phyloP scores from a whole-genome alignment of 1,140 invertebrate genomes.

The Chironomus striatipennis region DNA sequence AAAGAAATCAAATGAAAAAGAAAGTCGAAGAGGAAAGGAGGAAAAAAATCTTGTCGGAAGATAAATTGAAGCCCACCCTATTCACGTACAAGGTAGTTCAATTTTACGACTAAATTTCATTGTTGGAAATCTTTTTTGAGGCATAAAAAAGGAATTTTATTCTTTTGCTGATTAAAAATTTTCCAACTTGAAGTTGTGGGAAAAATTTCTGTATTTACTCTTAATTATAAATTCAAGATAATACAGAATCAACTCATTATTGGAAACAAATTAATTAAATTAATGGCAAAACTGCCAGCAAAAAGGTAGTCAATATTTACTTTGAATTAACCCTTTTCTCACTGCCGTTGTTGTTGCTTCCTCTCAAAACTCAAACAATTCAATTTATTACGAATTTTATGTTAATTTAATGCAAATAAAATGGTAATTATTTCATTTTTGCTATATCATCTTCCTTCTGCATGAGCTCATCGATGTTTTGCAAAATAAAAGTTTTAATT shows the following conservation, averaged over 20 bases:
- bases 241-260: constrained; percentile 14
- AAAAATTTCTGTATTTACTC: not conserved
- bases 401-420: constrained; percentile 15
- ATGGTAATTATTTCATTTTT: not conserved
- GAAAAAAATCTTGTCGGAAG: not conserved
- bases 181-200: not conserved
- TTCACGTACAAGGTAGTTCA: not conserved
- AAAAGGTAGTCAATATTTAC: constrained; percentile 14
- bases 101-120: not conserved
- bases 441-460: not conserved
- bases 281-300: not conserved
- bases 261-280: constrained; percentile 15
- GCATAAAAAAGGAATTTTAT: not conserved
- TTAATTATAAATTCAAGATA: not conserved
- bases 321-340: constrained; percentile 13
- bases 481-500: not conserved
- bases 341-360: not conserved
- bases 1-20: not conserved
- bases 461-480: not conserved
- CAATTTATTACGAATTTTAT: constrained; percentile 15
- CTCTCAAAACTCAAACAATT: not conserved
- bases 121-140: no score
- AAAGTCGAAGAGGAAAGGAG: not conserved
- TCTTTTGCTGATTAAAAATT: not conserved
- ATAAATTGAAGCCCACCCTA: constrained; percentile 1